Percentiles rank a stretch among this genome's conserved stretches.
phyloP scores from a whole-genome alignment of 1,140 invertebrate genomes.

The Pollicipes pollicipes region DNA sequence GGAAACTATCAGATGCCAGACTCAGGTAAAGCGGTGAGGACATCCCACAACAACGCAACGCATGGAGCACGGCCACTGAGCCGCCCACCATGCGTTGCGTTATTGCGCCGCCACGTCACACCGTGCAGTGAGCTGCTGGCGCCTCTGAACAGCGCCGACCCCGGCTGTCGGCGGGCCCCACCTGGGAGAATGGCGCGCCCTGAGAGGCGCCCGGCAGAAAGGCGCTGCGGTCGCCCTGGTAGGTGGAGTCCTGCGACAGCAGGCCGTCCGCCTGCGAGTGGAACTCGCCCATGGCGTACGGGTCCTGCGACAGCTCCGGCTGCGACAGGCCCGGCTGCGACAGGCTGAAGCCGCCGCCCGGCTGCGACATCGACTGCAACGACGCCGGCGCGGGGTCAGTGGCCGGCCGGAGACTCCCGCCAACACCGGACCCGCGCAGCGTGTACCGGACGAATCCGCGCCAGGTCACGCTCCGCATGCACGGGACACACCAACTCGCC shows the following conservation, averaged over 20 bases:
- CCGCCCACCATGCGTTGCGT: too few relatives aligned
- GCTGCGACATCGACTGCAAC: slow-evolving; percentile 40
- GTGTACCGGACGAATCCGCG: too few relatives aligned
- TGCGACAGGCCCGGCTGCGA: slow-evolving; percentile 48
- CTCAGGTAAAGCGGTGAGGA: too few relatives aligned
- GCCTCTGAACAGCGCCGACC: background rate
- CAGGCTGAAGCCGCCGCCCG: slow-evolving; percentile 36
- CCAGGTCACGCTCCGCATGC: too few relatives aligned
- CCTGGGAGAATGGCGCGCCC: background rate
- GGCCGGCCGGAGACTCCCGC: too few relatives aligned
- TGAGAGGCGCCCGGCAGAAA: slow-evolving; percentile 17
- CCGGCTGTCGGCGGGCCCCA: background rate
- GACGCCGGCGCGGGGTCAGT: too few relatives aligned
- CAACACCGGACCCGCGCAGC: too few relatives aligned
- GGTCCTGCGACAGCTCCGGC: slow-evolving; percentile 70
- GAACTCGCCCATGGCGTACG: slow-evolving; percentile 63
- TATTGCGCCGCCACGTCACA: too few relatives aligned
- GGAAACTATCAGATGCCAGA: too few relatives aligned
- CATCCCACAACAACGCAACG: background rate
- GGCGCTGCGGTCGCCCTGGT: slow-evolving; percentile 45
- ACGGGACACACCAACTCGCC: too few relatives aligned
- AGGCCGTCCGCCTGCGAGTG: slow-evolving; percentile 87
- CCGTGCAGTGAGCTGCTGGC: background rate
- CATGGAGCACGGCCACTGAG: too few relatives aligned
- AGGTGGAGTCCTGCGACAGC: slow-evolving; percentile 84